phyloP scores from a whole-genome alignment of 2,888 invertebrate genomes.

The Hirtodrosophila trivittata region DNA sequence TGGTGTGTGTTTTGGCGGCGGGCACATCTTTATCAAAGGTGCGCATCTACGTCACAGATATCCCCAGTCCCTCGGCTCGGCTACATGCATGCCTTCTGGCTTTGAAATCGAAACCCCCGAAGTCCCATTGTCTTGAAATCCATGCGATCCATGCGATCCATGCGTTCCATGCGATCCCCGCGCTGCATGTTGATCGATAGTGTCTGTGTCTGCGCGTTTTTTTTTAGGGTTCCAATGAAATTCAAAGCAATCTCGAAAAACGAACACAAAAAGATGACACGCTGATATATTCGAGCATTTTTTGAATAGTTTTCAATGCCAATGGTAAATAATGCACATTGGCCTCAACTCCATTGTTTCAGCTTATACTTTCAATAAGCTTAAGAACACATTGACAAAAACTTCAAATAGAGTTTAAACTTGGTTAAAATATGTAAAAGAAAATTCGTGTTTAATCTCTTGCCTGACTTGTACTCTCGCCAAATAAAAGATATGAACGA shows the following conservation, averaged over 20 bases:
- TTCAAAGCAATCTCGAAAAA: conserved; percentile 32
- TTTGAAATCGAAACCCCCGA: conserved; percentile 75
- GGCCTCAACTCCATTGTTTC: background rate
- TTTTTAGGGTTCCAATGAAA: conserved; percentile 56
- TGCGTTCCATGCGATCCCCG: conserved; percentile 23
- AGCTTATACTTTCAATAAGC: too few relatives aligned
- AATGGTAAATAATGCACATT: conserved; percentile 33
- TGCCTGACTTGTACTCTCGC: too few relatives aligned
- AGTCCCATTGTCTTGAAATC: conserved; percentile 73
- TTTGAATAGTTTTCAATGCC: conserved; percentile 76
- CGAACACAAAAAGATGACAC: conserved; percentile 57
- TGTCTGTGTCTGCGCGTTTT: conserved; percentile 28
- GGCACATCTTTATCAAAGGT: conserved; percentile 73
- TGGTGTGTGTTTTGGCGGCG: conserved; percentile 15
- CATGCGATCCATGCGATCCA: conserved; percentile 25
- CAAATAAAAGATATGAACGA: too few relatives aligned
- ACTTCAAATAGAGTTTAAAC: too few relatives aligned
- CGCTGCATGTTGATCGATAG: conserved; percentile 75
- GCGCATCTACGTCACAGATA: conserved; percentile 73
- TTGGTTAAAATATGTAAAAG: too few relatives aligned
- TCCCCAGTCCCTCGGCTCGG: conserved; percentile 34
- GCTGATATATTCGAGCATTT: conserved; percentile 60
- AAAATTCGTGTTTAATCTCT: too few relatives aligned
- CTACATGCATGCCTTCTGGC: conserved; percentile 65
- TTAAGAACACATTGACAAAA: too few relatives aligned